Evolutionary conservation across 2,797 vertebrate species (phyloP), one percentile per base, ranked within the genome.

Genomic region (Clarias laeviceps): DNA sequence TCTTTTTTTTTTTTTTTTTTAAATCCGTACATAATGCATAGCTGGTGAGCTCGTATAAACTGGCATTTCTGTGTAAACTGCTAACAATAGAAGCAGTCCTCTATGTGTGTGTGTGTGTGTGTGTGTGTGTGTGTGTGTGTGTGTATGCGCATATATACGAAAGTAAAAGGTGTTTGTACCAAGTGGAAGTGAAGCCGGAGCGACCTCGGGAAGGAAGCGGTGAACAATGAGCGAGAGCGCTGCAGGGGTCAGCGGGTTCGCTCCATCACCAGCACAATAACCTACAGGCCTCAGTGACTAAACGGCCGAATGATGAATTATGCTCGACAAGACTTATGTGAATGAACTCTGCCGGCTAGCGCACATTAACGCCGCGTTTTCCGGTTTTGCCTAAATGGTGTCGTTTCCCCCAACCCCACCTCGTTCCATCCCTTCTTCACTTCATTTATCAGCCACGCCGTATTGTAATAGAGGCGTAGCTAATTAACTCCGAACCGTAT

Each of bases 151-250:
- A 24, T 32, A 11, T 65, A n/a, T 32, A 27, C 50, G 80, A 85
- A 90, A 87, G 89, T 81, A 72, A 88, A 88, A 88, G 73, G 54
- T 65, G 59, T 85, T 69, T 37, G 66, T 87, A 88, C 84, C 88
- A 85, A 87, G 81, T 89, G 88, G 85, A 87, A 82, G 76, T 80
- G 64, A 83, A 85, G 77, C 57, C 57, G 82, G 57, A 80, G 50
- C 37, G 37, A 18, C 77, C 3, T 45, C 27, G 68, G 74, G 82
- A 74, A 90, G 91, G 91, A 91, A 90, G 74, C n/a, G 2, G 70
- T 3, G 66, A 73, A 89, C 81, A 83, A 84, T 83, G 70, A 72
- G 74, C 61, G 57, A 84, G 69, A 84, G 34, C 27, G 82, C 64
- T 27, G 22, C 40, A 8, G 66, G 83, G 80, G 83, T 86, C 72